Conservation (phyloP, 1,140 invertebrate species). For the Radopholus similis region DNA sequence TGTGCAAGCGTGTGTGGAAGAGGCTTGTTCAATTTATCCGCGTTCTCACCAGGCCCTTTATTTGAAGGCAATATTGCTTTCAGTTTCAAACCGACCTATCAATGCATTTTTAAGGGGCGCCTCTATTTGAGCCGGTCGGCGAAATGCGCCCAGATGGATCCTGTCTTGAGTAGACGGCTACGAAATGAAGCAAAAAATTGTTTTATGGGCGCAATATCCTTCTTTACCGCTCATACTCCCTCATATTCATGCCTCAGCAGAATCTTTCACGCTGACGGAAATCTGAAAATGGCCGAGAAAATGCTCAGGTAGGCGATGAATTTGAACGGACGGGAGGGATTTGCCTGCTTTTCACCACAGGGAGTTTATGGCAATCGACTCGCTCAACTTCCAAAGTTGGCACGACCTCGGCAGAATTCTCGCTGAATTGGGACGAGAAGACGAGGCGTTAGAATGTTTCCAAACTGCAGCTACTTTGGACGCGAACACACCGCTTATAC, state of each 20-base stretch:
- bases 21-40: constrained; percentile 54
- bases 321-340: neutral
- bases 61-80: constrained; percentile 44
- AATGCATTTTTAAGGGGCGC: constrained; percentile 47
- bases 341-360: constrained; percentile 41
- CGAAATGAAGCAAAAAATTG: constrained; percentile 43
- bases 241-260: constrained; percentile 40
- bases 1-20: constrained; percentile 54
- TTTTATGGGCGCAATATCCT: constrained; percentile 51
- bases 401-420: constrained; percentile 48
- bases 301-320: constrained; percentile 39
- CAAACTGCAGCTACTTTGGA: constrained; percentile 45
- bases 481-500: constrained; percentile 50
- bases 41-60: constrained; percentile 58
- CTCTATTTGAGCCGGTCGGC: constrained; percentile 41
- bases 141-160: constrained; percentile 21
- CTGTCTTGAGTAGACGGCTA: constrained; percentile 12
- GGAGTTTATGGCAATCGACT: constrained; percentile 49
- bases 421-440: constrained; percentile 24
- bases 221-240: constrained; percentile 45
- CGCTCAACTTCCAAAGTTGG: constrained; percentile 44
- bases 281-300: constrained; percentile 56
- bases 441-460: constrained; percentile 49
- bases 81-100: no score
- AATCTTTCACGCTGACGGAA: constrained; percentile 44